phyloP scores from a whole-genome alignment of 2,797 vertebrate species.

The Cichlasoma orientale region DNA sequence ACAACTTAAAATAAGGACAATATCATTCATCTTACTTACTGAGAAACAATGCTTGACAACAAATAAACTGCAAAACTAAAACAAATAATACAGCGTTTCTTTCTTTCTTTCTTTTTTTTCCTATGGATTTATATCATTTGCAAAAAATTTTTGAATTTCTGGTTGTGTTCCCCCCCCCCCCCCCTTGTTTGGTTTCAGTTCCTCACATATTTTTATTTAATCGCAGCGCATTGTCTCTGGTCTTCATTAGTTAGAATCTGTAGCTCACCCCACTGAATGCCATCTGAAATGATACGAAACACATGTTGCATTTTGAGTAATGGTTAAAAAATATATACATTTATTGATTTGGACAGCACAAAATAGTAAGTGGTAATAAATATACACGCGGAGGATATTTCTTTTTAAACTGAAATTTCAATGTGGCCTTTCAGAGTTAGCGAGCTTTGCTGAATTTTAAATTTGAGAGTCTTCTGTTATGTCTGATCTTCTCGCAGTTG shows the following conservation, averaged over 20 bases:
- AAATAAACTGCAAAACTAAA: background rate
- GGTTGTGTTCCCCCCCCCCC: background rate
- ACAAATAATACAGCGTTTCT: background rate
- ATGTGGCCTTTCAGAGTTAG: fast-evolving
- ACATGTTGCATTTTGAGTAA: constrained; percentile 6
- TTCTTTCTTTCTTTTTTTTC: background rate
- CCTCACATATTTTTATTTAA: constrained; percentile 3
- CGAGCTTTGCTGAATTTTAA: background rate
- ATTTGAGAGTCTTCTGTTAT: background rate
- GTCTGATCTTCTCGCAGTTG: constrained; percentile 56
- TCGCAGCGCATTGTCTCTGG: background rate
- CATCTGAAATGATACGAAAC: constrained; percentile 30
- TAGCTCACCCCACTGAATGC: background rate
- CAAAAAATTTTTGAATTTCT: constrained; percentile 22
- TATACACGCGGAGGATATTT: background rate
- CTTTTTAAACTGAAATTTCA: background rate
- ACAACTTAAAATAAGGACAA: constrained; percentile 3
- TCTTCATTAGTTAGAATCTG: constrained; percentile 21
- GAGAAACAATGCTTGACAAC: background rate
- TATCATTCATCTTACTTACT: constrained; percentile 8
- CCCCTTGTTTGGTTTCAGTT: constrained; percentile 42
- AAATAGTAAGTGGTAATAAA: constrained; percentile 1
- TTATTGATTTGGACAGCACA: constrained; percentile 4
- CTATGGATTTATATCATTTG: constrained; percentile 1
- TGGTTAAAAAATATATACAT: background rate